These are phyloP conservation scores for Vireo griseus DNA, from an alignment of 2,797 vertebrate species.

Conservation along the genomic window DNA sequence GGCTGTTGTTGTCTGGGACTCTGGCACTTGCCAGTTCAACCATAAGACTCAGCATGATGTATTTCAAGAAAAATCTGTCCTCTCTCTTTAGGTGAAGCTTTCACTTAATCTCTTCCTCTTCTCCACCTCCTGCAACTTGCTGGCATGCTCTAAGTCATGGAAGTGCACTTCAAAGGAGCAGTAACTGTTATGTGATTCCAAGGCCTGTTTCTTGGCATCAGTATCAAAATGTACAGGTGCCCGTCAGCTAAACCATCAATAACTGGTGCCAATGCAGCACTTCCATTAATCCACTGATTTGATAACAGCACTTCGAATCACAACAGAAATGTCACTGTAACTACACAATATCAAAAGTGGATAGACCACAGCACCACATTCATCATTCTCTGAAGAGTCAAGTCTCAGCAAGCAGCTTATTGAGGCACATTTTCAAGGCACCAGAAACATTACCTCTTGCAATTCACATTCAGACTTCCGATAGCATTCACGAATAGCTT, in stretches of 20 bases:
- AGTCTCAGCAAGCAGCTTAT: neutral
- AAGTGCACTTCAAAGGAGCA: neutral
- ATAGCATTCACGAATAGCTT: neutral
- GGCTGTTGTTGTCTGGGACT: neutral
- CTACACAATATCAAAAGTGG: neutral
- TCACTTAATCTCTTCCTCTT: neutral
- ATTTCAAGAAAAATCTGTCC: neutral
- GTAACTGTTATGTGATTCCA: neutral
- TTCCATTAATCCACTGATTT: slow-evolving; percentile 14
- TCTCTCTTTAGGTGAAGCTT: neutral
- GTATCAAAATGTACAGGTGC: neutral
- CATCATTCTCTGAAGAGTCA: neutral
- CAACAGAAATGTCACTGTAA: neutral
- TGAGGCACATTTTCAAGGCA: neutral
- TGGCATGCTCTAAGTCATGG: neutral
- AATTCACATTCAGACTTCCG: neutral
- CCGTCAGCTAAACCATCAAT: neutral
- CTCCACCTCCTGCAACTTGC: neutral
- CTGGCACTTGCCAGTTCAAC: neutral
- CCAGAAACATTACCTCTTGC: neutral
- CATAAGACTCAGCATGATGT: fast-evolving
- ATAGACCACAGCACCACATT: neutral
- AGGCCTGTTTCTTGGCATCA: neutral
- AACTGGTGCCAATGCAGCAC: neutral
- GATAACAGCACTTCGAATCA: neutral